phyloP scores from a whole-genome alignment of 2,113 vertebrate species.

The Tichodroma muraria region DNA sequence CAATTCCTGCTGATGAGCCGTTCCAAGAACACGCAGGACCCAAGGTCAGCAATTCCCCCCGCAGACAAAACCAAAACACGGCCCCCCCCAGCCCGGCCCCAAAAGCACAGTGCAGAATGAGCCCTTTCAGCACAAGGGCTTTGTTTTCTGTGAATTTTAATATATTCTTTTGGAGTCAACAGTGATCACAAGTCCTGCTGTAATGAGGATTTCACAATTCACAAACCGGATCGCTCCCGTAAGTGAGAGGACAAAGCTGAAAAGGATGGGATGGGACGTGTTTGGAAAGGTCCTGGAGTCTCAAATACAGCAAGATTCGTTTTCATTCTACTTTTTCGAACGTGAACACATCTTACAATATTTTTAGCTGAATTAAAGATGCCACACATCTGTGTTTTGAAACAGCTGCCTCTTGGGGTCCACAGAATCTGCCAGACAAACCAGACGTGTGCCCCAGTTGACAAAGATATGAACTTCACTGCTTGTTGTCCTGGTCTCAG shows the following conservation, averaged over 20 bases:
- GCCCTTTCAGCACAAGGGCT: background rate
- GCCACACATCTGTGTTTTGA: background rate
- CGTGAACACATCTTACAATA: fast-evolving
- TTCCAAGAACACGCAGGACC: background rate
- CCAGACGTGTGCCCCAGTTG: background rate
- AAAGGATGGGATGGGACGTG: background rate
- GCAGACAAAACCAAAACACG: background rate
- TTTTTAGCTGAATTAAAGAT: background rate
- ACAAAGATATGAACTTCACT: fast-evolving
- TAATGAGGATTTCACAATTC: background rate
- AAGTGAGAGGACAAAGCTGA: background rate
- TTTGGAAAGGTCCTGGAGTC: background rate
- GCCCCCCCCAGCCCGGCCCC: background rate
- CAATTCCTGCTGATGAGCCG: background rate
- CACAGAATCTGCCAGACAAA: background rate
- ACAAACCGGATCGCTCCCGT: fast-evolving
- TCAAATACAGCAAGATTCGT: background rate
- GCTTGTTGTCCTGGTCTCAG: background rate
- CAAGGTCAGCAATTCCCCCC: background rate
- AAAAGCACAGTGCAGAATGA: background rate
- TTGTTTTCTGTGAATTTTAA: constrained; percentile 37
- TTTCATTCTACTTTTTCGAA: background rate
- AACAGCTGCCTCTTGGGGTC: background rate
- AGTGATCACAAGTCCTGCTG: background rate
- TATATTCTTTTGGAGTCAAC: background rate